Evolutionary conservation across 2,888 invertebrate genomes (phyloP), one percentile per base, ranked within the genome.

Genomic region (Druceiella hillmani): DNA sequence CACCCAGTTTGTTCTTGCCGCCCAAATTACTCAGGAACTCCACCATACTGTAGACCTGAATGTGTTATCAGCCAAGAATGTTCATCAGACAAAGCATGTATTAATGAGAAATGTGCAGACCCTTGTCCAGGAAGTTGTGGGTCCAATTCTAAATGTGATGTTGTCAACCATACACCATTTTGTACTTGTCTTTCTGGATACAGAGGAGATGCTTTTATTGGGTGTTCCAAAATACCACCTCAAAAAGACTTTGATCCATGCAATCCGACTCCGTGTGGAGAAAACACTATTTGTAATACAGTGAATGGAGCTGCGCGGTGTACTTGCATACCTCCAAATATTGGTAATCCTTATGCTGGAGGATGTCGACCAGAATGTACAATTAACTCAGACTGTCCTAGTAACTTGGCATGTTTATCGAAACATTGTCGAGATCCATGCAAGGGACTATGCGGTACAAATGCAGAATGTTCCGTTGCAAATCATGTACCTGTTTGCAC

Each of bases 401-500:
- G 78, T 48, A 75, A 82, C 52, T 64, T 87, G 44, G 81, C 88
- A 22, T 91, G 90, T 57, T 71, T 89, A 29, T 84, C 87, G 39
- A 86, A 87, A 53, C 86, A 89, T 56, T 91, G 91, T 50, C 74
- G 88, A 51, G 83, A 90, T 64, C 90, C 90, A 4, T 92, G 90
- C 53, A 81, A 79, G 43, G 88, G 89, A 37, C 74, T 87, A 34
- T 92, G 92, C 55, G 91, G 90, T 3, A 59, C 78, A 1, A 87
- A 88, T 53, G 87, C 91, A 5, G 82, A 87, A 59, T 92, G 92
- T 55, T 72, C 75, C 17, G 88, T 89, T 0, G 78, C 81, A 2
- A 87, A 87, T 55, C 91, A 92, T 54, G 72, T 88, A 41, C 89
- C 91, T 11, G 78, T 82, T 4, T 92, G 92, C 56, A 78, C 83